A percentile compares a stretch with the other conserved stretches of the same genome.
Evolutionary conservation across 2,888 invertebrate genomes (phyloP).

Genomic region (Mechanitis messenoides): DNA sequence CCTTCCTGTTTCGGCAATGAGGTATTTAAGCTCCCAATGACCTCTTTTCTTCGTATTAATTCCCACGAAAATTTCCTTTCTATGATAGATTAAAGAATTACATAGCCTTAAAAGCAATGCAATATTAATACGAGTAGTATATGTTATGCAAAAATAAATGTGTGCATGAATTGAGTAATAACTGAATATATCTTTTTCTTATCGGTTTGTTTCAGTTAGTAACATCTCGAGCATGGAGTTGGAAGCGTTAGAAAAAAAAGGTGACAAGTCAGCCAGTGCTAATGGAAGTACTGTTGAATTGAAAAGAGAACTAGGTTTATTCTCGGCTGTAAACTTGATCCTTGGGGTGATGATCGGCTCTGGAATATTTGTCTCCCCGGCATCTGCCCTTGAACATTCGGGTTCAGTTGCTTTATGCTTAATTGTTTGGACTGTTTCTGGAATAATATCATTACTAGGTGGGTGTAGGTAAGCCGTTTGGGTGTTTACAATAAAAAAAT

Average conservation of each 20-base stretch:
- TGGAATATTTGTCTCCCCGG: constrained; percentile 91
- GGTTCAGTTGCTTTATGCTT: constrained; percentile 89
- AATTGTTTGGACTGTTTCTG: constrained; percentile 86
- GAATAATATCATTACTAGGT: constrained; percentile 87
- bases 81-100: background rate
- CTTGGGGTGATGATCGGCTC: constrained; percentile 94
- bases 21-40: constrained; percentile 15
- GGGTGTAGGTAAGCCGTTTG: constrained; percentile 61
- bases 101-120: constrained; percentile 6
- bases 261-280: constrained; percentile 37
- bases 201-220: constrained; percentile 37
- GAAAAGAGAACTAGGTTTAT: constrained; percentile 85
- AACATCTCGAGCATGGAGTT: constrained; percentile 47
- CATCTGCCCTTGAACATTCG: constrained; percentile 83
- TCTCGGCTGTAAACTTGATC: constrained; percentile 88
- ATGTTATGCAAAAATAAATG: background rate
- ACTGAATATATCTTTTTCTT: background rate
- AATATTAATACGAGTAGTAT: background rate
- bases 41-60: constrained; percentile 21
- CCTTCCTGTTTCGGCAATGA: constrained; percentile 23
- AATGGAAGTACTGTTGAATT: constrained; percentile 75
- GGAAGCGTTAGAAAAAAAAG: constrained; percentile 40
- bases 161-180: background rate
- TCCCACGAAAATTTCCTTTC: constrained; percentile 11
- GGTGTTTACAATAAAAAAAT: background rate